Conservation (phyloP, 2,797 vertebrate species). For the Menidia menidia region DNA sequence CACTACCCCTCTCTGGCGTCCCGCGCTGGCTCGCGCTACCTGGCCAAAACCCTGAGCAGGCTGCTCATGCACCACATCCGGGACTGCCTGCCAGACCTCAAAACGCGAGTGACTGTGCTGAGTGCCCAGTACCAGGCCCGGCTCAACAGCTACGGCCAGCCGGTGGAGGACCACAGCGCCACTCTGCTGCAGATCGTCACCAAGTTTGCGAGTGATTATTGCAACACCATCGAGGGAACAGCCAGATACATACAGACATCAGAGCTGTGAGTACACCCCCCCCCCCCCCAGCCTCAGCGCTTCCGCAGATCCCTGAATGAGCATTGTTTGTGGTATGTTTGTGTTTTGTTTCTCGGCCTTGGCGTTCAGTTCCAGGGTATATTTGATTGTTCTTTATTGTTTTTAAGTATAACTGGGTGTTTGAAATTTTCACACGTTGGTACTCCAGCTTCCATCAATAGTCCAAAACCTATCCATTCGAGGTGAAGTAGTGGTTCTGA, state of each 20-base stretch:
- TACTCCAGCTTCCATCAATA: too few species aligned
- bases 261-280: slow-evolving; percentile 83
- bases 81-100: slow-evolving; percentile 87
- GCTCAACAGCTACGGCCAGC: slow-evolving; percentile 85
- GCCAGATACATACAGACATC: slow-evolving; percentile 86
- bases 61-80: slow-evolving; percentile 89
- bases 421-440: not conserved
- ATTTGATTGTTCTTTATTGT: not conserved
- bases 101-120: slow-evolving; percentile 84
- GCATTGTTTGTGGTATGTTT: not conserved
- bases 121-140: slow-evolving; percentile 84
- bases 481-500: too few species aligned
- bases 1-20: slow-evolving; percentile 85
- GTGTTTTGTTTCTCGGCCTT: not conserved
- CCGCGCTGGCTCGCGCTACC: slow-evolving; percentile 80
- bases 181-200: slow-evolving; percentile 89
- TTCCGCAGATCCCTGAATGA: not conserved
- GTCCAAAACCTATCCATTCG: too few species aligned
- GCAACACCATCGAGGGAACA: slow-evolving; percentile 89
- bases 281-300: not conserved
- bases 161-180: slow-evolving; percentile 87
- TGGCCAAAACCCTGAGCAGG: slow-evolving; percentile 85
- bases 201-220: slow-evolving; percentile 88
- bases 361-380: too few species aligned
- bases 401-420: not conserved